Evolutionary conservation across 2,113 vertebrate genomes (phyloP).

Genomic region (Sorex fumeus): DNA sequence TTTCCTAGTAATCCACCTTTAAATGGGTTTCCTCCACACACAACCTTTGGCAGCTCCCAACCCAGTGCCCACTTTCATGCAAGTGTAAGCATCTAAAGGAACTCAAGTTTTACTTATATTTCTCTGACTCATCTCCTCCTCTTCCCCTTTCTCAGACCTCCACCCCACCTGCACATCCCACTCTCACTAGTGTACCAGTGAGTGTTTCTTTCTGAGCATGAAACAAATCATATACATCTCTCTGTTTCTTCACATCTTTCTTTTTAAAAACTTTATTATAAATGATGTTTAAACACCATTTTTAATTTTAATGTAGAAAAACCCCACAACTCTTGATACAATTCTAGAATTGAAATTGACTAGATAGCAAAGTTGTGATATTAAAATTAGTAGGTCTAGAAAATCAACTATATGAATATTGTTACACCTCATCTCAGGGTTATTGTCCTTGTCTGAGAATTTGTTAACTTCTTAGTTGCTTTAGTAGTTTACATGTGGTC

Average conservation of each 20-base stretch:
- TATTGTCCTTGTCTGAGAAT: too few relatives aligned
- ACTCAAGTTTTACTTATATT: neutral
- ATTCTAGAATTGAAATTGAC: too few relatives aligned
- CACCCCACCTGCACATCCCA: neutral
- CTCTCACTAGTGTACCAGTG: neutral
- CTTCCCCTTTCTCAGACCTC: neutral
- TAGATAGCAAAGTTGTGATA: too few relatives aligned
- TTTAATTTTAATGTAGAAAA: too few relatives aligned
- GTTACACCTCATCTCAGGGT: neutral
- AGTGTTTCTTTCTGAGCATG: neutral
- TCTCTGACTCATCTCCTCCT: neutral
- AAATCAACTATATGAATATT: too few relatives aligned
- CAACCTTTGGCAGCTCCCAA: too few relatives aligned
- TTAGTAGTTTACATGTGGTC: too few relatives aligned
- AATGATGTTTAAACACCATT: too few relatives aligned
- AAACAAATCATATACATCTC: neutral
- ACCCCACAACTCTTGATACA: too few relatives aligned
- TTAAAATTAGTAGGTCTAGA: too few relatives aligned
- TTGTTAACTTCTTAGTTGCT: too few relatives aligned
- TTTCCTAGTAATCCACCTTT: neutral
- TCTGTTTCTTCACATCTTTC: neutral
- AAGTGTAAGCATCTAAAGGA: neutral
- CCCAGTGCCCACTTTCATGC: neutral
- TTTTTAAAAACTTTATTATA: too few relatives aligned
- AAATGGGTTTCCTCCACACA: neutral